A percentile compares a stretch with the other conserved stretches of the same genome.
Evolutionary conservation across 2,113 vertebrate species (phyloP).

Genomic region (Zapus hudsonius): DNA sequence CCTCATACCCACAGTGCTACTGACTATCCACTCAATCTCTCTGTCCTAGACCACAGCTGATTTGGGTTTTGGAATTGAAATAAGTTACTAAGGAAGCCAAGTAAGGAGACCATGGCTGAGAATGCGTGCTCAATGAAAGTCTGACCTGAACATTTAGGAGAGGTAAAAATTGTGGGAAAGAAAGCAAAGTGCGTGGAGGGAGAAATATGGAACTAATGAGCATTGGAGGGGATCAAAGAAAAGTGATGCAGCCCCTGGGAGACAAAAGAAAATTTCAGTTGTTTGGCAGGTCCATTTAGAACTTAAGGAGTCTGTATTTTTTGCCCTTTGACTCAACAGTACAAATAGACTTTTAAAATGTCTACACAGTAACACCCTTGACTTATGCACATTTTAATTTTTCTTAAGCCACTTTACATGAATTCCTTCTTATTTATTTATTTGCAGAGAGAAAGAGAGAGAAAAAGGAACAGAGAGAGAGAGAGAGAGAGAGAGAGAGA

Average conservation of each 20-base stretch:
- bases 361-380: background rate
- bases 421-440: background rate
- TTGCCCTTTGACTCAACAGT: background rate
- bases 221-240: background rate
- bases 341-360: background rate
- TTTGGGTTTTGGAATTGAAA: background rate
- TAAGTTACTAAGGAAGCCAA: background rate
- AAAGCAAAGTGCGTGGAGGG: background rate
- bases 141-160: background rate
- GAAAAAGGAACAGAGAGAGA: too few species aligned
- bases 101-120: background rate
- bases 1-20: background rate
- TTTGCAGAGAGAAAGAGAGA: too few species aligned
- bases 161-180: background rate
- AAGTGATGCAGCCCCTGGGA: background rate
- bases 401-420: background rate
- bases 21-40: background rate
- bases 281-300: background rate
- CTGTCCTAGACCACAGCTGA: background rate
- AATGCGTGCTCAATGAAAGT: background rate
- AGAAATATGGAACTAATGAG: background rate
- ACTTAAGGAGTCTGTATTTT: background rate
- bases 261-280: background rate
- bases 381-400: background rate
- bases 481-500: too few species aligned